These are phyloP conservation scores for Gopherus evgoodei DNA, from an alignment of 2,113 vertebrate genomes.

Conservation along the genomic window DNA sequence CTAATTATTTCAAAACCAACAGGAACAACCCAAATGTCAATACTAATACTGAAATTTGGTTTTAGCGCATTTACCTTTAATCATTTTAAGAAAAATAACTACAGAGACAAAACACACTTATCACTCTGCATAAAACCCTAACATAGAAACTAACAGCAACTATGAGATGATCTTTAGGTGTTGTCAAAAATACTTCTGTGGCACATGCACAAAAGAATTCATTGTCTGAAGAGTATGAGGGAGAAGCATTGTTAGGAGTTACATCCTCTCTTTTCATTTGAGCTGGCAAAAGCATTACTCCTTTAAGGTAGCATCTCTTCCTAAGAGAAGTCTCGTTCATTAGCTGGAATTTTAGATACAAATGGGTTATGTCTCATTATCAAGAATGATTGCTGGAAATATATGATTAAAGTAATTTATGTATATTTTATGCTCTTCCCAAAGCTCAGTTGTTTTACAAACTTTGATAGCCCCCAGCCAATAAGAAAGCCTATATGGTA, in stretches of 20 bases:
- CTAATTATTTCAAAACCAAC: not conserved
- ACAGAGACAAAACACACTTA: not conserved
- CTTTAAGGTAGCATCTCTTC: not conserved
- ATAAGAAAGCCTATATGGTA: not conserved
- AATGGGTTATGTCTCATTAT: not conserved
- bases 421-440: not conserved
- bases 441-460: not conserved
- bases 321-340: not conserved
- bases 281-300: not conserved
- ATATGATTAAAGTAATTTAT: not conserved
- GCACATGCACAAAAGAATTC: not conserved
- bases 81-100: not conserved
- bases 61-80: not conserved
- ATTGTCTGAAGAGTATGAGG: not conserved
- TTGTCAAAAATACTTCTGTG: not conserved
- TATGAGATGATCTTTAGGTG: not conserved
- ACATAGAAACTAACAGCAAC: not conserved
- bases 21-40: not conserved
- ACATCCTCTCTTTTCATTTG: not conserved
- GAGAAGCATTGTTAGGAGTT: not conserved
- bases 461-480: not conserved
- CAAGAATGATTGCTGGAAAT: not conserved
- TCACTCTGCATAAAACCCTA: not conserved
- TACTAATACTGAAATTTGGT: not conserved
- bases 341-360: not conserved